A percentile compares a stretch with the other conserved stretches of the same genome.
phyloP scores from a whole-genome alignment of 2,113 vertebrate species.

The Trichomycterus rosablanca region DNA sequence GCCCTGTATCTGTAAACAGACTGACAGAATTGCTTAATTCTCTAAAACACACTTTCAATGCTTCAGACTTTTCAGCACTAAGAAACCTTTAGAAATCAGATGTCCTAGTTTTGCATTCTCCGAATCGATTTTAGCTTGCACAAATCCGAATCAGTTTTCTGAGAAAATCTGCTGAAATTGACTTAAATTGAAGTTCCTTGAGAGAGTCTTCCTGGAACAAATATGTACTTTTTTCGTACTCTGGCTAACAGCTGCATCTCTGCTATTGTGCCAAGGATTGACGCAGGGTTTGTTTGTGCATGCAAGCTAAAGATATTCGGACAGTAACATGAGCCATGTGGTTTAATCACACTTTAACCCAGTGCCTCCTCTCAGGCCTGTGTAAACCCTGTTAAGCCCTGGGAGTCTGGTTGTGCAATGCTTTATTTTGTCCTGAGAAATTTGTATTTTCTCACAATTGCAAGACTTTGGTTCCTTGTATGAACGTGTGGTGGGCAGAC shows the following conservation, averaged over 20 bases:
- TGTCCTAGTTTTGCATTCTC: not conserved
- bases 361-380: not conserved
- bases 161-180: not conserved
- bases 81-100: not conserved
- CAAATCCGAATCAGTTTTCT: not conserved
- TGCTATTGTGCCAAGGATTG: not conserved
- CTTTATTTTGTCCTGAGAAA: not conserved
- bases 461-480: constrained; percentile 4
- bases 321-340: not conserved
- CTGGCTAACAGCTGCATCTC: not conserved
- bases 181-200: constrained; percentile 4
- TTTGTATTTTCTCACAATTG: not conserved
- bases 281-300: not conserved
- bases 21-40: not conserved
- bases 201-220: constrained; percentile 1
- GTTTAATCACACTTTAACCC: constrained; percentile 3
- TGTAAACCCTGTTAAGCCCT: not conserved
- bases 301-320: not conserved
- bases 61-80: not conserved
- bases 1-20: too few species aligned
- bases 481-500: not conserved
- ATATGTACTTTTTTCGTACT: not conserved
- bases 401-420: not conserved
- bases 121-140: not conserved
- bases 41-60: too few species aligned